Conservation (phyloP, 2,888 invertebrate genomes). For the Timandra comae region DNA sequence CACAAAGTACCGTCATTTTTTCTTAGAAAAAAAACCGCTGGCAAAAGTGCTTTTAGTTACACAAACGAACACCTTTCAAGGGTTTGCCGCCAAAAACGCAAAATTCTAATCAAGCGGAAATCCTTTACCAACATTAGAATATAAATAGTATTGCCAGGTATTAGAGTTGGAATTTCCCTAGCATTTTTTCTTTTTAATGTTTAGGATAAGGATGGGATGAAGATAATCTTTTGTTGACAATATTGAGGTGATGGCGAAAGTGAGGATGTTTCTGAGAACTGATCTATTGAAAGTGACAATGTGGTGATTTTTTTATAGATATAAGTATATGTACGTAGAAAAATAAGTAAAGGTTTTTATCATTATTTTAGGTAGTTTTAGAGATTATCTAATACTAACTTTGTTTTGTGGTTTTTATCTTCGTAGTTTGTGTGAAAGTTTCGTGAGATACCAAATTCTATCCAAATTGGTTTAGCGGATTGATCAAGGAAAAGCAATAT, state of each 20-base stretch:
- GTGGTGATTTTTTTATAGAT: slow-evolving; percentile 10
- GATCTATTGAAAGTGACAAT: slow-evolving; percentile 47
- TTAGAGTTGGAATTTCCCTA: slow-evolving; percentile 18
- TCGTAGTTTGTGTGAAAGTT: too few species aligned
- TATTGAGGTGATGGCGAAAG: slow-evolving; percentile 44
- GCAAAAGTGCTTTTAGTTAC: slow-evolving; percentile 40
- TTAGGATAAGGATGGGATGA: slow-evolving; percentile 33
- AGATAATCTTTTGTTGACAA: slow-evolving; percentile 73
- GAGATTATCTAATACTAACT: too few species aligned
- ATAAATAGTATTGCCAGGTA: background rate
- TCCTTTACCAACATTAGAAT: slow-evolving; percentile 22
- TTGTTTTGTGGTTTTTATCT: too few species aligned
- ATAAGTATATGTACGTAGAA: too few species aligned
- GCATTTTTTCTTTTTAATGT: slow-evolving; percentile 29
- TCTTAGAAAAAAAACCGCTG: slow-evolving; percentile 26
- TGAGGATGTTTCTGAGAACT: slow-evolving; percentile 48
- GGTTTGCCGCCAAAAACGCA: slow-evolving; percentile 42
- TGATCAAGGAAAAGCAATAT: too few species aligned
- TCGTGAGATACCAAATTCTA: too few species aligned
- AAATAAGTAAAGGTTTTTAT: too few species aligned
- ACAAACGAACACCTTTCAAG: slow-evolving; percentile 69
- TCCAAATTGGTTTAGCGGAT: too few species aligned
- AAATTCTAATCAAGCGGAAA: slow-evolving; percentile 46
- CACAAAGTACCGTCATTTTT: slow-evolving; percentile 32
- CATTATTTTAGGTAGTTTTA: too few species aligned